A percentile compares a stretch with the other conserved stretches of the same genome.
Evolutionary conservation across 2,797 vertebrate species (phyloP).

Genomic region (Echeneis naucrates): DNA sequence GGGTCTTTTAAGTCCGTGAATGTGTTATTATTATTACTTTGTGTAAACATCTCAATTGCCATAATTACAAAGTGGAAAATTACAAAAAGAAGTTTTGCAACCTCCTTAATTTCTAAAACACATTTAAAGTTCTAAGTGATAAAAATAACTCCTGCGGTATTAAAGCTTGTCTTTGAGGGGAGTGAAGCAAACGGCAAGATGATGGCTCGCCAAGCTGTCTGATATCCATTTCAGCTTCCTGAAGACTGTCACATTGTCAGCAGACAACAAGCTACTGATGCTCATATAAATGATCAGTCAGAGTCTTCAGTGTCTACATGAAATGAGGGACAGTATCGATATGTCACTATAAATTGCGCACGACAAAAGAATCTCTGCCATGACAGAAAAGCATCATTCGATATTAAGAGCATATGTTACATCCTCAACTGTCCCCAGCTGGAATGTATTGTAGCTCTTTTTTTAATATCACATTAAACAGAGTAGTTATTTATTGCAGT

Average conservation of each 20-base stretch:
- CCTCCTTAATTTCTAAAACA: not conserved
- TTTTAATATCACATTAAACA: not conserved
- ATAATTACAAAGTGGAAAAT: conserved; percentile 11
- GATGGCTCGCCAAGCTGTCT: conserved; percentile 9
- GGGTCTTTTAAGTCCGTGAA: not conserved
- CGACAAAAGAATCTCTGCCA: not conserved
- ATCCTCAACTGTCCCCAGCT: not conserved
- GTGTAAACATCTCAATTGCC: not conserved
- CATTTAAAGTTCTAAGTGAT: conserved; percentile 1
- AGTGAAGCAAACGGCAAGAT: not conserved
- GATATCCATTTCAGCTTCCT: conserved; percentile 14
- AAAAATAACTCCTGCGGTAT: not conserved
- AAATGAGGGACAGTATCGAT: not conserved
- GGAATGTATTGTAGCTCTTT: not conserved
- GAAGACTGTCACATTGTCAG: not conserved
- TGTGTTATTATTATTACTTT: not conserved
- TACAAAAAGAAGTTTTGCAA: not conserved
- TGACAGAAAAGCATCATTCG: not conserved
- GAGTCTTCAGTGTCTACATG: conserved; percentile 3
- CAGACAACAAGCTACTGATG: not conserved
- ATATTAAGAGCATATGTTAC: not conserved
- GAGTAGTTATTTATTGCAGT: not conserved
- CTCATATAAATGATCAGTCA: conserved; percentile 16
- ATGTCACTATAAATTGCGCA: conserved; percentile 5
- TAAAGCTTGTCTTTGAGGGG: not conserved